These are phyloP conservation scores for Octodonta nipae DNA, from an alignment of 2,888 invertebrate species.

Conservation along the genomic window DNA sequence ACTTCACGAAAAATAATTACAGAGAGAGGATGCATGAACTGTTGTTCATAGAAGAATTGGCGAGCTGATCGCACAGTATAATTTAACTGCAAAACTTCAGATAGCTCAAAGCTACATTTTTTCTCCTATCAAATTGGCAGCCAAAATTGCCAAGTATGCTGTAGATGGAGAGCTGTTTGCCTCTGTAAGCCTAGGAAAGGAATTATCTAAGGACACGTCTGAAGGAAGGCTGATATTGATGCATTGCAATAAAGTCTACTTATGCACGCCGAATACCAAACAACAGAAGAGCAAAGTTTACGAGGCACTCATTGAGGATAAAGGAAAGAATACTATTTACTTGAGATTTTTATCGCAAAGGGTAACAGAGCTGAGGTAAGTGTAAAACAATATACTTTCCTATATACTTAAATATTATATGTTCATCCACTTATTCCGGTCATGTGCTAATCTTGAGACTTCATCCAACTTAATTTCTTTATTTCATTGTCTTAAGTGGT, in stretches of 20 bases:
- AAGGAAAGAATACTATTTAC: slow-evolving; percentile 66
- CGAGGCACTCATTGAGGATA: slow-evolving; percentile 60
- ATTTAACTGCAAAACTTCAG: slow-evolving; percentile 50
- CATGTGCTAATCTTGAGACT: no score
- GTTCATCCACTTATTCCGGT: slow-evolving; percentile 47
- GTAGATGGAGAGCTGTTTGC: slow-evolving; percentile 65
- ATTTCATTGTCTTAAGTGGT: no score
- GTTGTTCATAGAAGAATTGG: slow-evolving; percentile 64
- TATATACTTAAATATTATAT: no score
- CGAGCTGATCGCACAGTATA: slow-evolving; percentile 55
- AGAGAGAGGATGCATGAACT: slow-evolving; percentile 60
- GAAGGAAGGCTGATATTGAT: slow-evolving; percentile 66
- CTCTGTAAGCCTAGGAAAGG: slow-evolving; percentile 54
- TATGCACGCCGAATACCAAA: slow-evolving; percentile 25
- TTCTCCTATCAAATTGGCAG: slow-evolving; percentile 52
- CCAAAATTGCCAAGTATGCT: slow-evolving; percentile 63
- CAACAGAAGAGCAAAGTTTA: slow-evolving; percentile 42
- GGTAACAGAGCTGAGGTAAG: slow-evolving; percentile 12
- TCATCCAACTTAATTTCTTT: no score
- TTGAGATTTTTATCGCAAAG: slow-evolving; percentile 38
- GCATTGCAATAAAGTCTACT: slow-evolving; percentile 54
- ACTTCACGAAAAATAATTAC: slow-evolving; percentile 55
- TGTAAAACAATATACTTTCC: no score
- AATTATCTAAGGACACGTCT: slow-evolving; percentile 69
- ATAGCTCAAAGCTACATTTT: slow-evolving; percentile 55